Percentiles rank a stretch among this genome's conserved stretches.
phyloP scores from a whole-genome alignment of 2,888 invertebrate species.

The Zele albiditarsus region DNA sequence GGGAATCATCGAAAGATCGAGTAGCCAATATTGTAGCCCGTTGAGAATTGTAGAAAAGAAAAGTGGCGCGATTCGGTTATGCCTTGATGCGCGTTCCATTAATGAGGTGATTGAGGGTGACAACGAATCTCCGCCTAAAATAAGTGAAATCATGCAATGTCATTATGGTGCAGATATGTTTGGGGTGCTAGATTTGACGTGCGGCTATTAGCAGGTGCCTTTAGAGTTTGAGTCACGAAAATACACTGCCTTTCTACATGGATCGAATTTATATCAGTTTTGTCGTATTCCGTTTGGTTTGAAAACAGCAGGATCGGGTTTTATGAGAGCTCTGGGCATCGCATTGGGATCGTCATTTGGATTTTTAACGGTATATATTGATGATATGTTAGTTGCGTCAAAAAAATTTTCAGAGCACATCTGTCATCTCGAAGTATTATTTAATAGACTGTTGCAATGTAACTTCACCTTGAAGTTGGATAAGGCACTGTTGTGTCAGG shows the following conservation, averaged over 20 bases:
- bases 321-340: constrained; percentile 52
- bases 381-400: constrained; percentile 48
- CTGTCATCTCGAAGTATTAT: constrained; percentile 47
- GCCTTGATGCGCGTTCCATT: constrained; percentile 60
- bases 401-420: constrained; percentile 51
- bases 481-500: constrained; percentile 53
- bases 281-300: constrained; percentile 58
- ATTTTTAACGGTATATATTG: constrained; percentile 52
- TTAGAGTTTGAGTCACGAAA: constrained; percentile 39
- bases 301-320: constrained; percentile 56
- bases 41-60: constrained; percentile 59
- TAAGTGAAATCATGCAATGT: constrained; percentile 49
- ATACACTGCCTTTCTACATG: constrained; percentile 47
- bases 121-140: constrained; percentile 53
- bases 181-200: constrained; percentile 49
- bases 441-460: constrained; percentile 38
- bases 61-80: constrained; percentile 57
- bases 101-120: constrained; percentile 60
- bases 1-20: constrained; percentile 43
- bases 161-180: constrained; percentile 48
- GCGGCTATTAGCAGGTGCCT: constrained; percentile 49
- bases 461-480: constrained; percentile 46
- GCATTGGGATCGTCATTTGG: too few relatives aligned
- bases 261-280: constrained; percentile 49
- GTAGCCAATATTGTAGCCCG: constrained; percentile 58